phyloP scores from a whole-genome alignment of 2,797 vertebrate species.

The Poecilia gillii region DNA sequence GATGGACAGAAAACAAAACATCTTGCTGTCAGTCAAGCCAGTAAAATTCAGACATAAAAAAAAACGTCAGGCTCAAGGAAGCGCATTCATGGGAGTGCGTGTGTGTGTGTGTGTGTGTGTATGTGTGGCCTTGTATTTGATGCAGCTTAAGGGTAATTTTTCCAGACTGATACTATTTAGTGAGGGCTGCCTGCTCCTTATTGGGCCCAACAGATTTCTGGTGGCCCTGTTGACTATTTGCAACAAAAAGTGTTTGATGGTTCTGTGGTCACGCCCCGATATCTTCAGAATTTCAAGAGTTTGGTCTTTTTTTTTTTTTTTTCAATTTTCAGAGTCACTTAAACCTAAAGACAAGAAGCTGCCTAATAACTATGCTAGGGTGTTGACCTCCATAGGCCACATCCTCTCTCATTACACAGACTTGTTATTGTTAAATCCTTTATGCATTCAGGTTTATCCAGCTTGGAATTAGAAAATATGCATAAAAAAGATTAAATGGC shows the following conservation, averaged over 20 bases:
- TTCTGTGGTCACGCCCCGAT: neutral
- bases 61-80: constrained; percentile 67
- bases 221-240: neutral
- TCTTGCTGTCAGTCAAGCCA: constrained; percentile 63
- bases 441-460: neutral
- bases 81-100: constrained; percentile 1
- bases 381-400: neutral
- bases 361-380: neutral
- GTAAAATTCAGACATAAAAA: constrained; percentile 61
- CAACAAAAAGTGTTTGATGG: neutral
- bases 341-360: neutral
- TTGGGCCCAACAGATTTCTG: neutral
- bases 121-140: neutral
- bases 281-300: neutral
- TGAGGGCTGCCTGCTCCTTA: too few species aligned
- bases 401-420: neutral
- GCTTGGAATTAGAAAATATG: neutral
- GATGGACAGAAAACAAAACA: constrained; percentile 72
- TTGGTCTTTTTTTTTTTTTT: neutral
- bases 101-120: neutral
- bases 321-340: neutral
- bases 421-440: neutral
- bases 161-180: too few species aligned
- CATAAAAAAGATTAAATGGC: neutral
- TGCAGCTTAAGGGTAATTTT: neutral